Percentiles rank a stretch among this genome's conserved stretches.
These are phyloP conservation scores for Helogale parvula DNA, from an alignment of 2,113 vertebrate species.

Conservation along the genomic window DNA sequence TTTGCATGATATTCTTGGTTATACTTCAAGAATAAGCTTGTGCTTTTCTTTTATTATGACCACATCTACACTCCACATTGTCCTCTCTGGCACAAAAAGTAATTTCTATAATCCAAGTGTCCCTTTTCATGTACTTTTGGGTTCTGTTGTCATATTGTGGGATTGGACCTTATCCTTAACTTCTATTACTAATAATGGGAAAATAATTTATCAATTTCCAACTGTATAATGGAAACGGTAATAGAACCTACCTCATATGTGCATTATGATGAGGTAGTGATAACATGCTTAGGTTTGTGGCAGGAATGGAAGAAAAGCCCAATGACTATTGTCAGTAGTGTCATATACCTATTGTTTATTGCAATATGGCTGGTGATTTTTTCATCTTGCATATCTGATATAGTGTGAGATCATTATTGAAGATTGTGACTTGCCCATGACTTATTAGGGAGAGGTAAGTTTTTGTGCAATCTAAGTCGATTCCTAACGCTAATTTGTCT, in stretches of 20 bases:
- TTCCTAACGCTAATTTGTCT: neutral
- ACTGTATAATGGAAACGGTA: neutral
- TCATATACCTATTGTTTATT: neutral
- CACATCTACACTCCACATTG: neutral
- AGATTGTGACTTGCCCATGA: neutral
- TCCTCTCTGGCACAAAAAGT: neutral
- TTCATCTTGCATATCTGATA: neutral
- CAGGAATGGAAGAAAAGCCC: neutral
- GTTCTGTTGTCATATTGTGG: neutral
- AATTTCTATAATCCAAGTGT: neutral
- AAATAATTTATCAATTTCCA: neutral
- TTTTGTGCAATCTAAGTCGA: neutral
- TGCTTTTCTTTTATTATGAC: too few species aligned
- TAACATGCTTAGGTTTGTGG: neutral
- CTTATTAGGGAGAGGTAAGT: neutral
- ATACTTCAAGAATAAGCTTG: neutral
- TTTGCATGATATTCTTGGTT: neutral
- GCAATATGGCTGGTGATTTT: neutral
- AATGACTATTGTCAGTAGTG: neutral
- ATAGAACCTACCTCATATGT: neutral
- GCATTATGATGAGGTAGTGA: neutral
- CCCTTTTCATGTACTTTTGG: neutral
- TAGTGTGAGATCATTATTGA: neutral
- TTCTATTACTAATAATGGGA: neutral
- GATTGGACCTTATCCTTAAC: neutral